Conservation (phyloP, 2,797 vertebrate genomes). For the Limnodromus scolopaceus region DNA sequence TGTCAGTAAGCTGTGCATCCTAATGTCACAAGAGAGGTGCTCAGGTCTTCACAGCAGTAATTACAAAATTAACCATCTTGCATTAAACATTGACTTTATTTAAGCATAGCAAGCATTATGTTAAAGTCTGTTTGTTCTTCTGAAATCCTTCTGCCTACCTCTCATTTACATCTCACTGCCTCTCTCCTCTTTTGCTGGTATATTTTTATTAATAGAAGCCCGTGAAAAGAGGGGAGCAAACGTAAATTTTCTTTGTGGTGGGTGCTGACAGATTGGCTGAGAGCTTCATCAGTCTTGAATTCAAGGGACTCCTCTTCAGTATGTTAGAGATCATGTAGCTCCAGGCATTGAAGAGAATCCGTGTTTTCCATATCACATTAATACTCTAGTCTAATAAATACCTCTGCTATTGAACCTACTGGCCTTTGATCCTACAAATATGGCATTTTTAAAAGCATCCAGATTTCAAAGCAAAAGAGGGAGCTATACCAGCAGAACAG, state of each 20-base stretch:
- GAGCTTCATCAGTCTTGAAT: not conserved
- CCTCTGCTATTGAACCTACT: not conserved
- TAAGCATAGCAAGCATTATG: not conserved
- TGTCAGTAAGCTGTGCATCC: not conserved
- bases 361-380: not conserved
- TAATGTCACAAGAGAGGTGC: not conserved
- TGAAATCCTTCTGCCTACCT: not conserved
- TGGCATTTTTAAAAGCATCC: not conserved
- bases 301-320: not conserved
- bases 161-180: constrained; percentile 11
- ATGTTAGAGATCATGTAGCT: not conserved
- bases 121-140: constrained; percentile 15
- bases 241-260: not conserved
- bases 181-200: constrained; percentile 40
- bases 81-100: constrained; percentile 37
- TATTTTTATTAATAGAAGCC: not conserved
- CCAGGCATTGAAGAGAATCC: not conserved
- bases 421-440: not conserved
- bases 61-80: constrained; percentile 52
- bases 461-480: not conserved
- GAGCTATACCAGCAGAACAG: not conserved
- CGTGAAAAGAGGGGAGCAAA: constrained; percentile 3
- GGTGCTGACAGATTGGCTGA: not conserved
- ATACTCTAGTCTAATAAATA: not conserved
- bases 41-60: constrained; percentile 1